These are phyloP conservation scores for Peromyscus aztecus DNA, from an alignment of 2,797 vertebrate species.

Conservation along the genomic window DNA sequence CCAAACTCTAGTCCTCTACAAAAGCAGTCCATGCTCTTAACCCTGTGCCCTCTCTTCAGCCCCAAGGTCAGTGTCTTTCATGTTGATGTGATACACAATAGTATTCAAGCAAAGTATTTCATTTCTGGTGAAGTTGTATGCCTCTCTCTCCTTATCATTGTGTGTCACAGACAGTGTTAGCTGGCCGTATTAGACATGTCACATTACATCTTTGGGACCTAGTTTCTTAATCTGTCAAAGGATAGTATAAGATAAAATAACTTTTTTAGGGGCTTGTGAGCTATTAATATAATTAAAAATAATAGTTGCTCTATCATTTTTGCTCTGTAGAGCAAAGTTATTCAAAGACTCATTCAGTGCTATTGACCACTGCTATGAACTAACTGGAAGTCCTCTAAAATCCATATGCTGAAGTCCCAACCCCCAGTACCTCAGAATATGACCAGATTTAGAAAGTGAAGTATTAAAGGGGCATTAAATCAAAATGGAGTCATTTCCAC, in stretches of 20 bases:
- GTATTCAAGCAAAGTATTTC: neutral
- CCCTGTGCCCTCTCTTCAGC: neutral
- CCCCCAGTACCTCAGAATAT: neutral
- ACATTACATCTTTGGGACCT: neutral
- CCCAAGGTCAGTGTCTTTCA: neutral
- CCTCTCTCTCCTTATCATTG: neutral
- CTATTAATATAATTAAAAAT: conserved; percentile 12
- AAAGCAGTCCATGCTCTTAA: neutral
- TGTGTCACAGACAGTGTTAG: neutral
- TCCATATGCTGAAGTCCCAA: neutral
- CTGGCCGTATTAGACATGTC: neutral
- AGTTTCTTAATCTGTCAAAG: conserved; percentile 8
- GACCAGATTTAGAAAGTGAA: neutral
- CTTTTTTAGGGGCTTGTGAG: neutral
- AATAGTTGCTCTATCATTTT: neutral
- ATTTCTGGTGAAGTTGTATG: neutral
- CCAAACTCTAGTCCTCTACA: neutral
- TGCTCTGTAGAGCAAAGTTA: neutral
- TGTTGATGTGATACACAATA: neutral
- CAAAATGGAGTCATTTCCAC: neutral
- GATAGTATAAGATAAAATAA: neutral
- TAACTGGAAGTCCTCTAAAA: neutral
- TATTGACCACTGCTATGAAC: neutral
- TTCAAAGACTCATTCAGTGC: neutral
- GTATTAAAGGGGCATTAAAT: neutral